Evolutionary conservation across 2,797 vertebrate genomes (phyloP), one percentile per base, ranked within the genome.

Genomic region (Pelobates cultripes): DNA sequence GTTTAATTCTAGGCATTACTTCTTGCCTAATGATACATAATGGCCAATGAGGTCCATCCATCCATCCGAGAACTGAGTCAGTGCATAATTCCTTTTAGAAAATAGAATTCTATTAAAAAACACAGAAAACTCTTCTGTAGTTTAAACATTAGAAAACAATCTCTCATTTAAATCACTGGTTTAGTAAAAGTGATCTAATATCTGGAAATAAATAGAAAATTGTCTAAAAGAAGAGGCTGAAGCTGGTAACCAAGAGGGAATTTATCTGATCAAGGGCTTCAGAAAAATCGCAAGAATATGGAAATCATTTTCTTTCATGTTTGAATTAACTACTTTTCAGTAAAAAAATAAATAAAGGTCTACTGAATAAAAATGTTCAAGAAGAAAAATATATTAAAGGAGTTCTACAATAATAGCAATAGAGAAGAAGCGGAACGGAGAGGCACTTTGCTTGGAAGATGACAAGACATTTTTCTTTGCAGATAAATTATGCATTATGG

Each of bases 401-500:
- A 60, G n/a, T 15, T 69, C 42, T 2, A 69, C 57, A 64, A 28
- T 64, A 40, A 40, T 40, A 7, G 17, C 10, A 7, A 64, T 7
- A 42, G 44, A 70, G 53, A 8, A 61, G 14, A 28, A 28, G 28
- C 28, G 57, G 57, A 13, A 14, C 14, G 10, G 57, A 51, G 43
- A 47, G 2, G 6, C 7, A 28, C 41, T 55, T 45, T 75, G 71
- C 42, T 43, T 12, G 45, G 66, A 68, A 14, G 64, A 77, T 40
- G 70, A 64, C 61, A 64, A 70, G 43, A 53, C 12, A 41, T 44
- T 66, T 78, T 67, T 67, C 69, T 66, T 57, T 73, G 53, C 66
- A 75, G 71, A 75, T 70, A 69, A 64, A 75, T 78, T 15, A 75
- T 78, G 76, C 47, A 83, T 79, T 77, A 74, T 66, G 41, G 40